Evolutionary conservation across 2,113 vertebrate genomes (phyloP).

Genomic region (Spea multiplicata): DNA sequence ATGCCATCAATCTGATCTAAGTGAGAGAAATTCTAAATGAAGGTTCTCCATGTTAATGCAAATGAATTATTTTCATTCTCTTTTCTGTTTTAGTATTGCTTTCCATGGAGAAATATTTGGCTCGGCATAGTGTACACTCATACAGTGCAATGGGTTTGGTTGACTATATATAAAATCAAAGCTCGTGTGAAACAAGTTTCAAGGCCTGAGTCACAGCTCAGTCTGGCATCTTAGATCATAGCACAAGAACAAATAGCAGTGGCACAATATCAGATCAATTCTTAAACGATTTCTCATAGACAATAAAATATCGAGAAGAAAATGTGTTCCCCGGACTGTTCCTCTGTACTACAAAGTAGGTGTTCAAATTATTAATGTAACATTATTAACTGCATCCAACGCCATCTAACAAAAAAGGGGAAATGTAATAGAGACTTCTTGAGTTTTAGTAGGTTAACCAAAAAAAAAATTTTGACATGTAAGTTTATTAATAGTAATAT

Average conservation of each 20-base stretch:
- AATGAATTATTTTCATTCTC: background rate
- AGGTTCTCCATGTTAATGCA: constrained; percentile 10
- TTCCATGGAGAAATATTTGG: constrained; percentile 2
- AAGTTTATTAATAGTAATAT: too few relatives aligned
- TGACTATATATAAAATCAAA: background rate
- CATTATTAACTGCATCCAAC: too few relatives aligned
- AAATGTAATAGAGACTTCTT: too few relatives aligned
- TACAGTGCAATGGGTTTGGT: background rate
- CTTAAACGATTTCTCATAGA: background rate
- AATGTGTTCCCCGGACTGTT: background rate
- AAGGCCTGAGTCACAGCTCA: background rate
- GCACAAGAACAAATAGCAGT: background rate
- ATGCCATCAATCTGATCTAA: background rate
- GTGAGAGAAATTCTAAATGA: background rate
- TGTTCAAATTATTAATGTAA: too few relatives aligned
- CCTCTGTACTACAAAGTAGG: too few relatives aligned
- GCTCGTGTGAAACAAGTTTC: background rate
- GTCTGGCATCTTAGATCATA: background rate
- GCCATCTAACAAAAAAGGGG: too few relatives aligned
- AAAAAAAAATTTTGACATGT: too few relatives aligned
- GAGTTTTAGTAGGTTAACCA: too few relatives aligned
- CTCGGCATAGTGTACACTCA: background rate
- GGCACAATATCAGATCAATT: background rate
- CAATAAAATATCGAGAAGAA: background rate
- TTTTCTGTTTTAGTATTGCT: constrained; percentile 20